Evolutionary conservation across 53 echinoderm and acorn worm genomes (phyloP).

Genomic region (Hippasteria phrygiana): DNA sequence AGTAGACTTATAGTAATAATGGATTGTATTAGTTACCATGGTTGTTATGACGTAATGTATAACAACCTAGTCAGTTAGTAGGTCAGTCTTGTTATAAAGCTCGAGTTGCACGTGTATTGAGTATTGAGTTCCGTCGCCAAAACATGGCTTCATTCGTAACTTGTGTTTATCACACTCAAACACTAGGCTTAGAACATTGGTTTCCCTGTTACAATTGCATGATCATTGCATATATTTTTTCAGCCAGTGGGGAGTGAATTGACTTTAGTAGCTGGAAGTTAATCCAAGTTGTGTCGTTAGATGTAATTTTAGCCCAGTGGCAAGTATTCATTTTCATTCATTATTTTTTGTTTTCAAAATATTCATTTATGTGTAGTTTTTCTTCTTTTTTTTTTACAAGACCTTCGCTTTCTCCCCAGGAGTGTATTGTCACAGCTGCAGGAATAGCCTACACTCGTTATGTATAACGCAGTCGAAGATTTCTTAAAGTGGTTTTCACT

Average conservation of each 20-base stretch:
- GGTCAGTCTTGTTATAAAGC: neutral
- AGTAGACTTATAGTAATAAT: neutral
- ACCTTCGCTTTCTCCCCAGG: too few species aligned
- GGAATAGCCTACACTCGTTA: too few species aligned
- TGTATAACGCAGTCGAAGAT: too few species aligned
- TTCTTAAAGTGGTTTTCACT: too few species aligned
- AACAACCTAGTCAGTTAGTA: neutral
- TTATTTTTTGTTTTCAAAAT: neutral
- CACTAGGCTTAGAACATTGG: neutral
- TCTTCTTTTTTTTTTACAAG: neutral
- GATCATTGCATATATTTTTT: neutral
- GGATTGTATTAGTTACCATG: neutral
- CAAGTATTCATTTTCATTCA: constrained; percentile 1
- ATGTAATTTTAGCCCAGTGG: neutral
- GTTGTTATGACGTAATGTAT: neutral
- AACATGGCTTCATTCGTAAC: neutral
- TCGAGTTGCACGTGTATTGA: neutral
- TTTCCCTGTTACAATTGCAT: neutral
- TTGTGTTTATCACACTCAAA: too few species aligned
- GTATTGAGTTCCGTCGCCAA: neutral
- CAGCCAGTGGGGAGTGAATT: too few species aligned
- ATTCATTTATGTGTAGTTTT: too few species aligned
- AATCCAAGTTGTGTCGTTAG: too few species aligned
- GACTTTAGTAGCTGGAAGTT: too few species aligned
- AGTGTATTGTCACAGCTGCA: too few species aligned